phyloP scores from a whole-genome alignment of 2,113 vertebrate genomes.

The Spea bombifrons region DNA sequence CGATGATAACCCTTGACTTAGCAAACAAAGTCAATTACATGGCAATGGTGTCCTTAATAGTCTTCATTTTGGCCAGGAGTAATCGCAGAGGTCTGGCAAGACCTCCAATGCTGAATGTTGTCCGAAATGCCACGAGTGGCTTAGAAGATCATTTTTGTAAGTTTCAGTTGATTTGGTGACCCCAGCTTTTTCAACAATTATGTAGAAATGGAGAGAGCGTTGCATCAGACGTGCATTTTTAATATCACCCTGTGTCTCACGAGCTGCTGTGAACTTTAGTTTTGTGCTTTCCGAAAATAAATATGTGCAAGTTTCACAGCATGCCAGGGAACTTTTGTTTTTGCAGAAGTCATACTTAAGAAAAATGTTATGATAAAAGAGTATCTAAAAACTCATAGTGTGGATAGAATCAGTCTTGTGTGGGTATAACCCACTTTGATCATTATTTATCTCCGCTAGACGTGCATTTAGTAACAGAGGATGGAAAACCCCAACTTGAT shows the following conservation, averaged over 20 bases:
- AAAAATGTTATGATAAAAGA: neutral
- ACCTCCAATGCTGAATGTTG: no score
- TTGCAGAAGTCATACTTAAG: neutral
- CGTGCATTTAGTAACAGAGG: neutral
- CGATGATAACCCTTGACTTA: no score
- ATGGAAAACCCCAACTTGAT: neutral
- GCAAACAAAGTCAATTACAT: no score
- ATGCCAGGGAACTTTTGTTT: neutral
- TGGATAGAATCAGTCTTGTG: neutral
- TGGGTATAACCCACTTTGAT: neutral
- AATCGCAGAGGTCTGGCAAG: no score
- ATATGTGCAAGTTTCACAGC: slow-evolving; percentile 9
- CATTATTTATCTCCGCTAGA: neutral
- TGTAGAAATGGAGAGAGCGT: no score
- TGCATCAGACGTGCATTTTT: neutral
- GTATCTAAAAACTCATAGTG: neutral
- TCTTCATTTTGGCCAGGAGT: no score
- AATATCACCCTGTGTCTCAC: slow-evolving; percentile 22
- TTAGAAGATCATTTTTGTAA: no score
- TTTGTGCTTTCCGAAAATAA: slow-evolving; percentile 30
- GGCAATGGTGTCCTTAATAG: no score
- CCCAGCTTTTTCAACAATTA: no score
- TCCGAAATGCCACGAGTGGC: no score
- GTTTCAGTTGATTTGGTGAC: no score
- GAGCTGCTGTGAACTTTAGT: slow-evolving; percentile 18